Base-by-base conservation (phyloP, 2,797 vertebrate species). In the Urocyon cinereoargenteus region DNA sequence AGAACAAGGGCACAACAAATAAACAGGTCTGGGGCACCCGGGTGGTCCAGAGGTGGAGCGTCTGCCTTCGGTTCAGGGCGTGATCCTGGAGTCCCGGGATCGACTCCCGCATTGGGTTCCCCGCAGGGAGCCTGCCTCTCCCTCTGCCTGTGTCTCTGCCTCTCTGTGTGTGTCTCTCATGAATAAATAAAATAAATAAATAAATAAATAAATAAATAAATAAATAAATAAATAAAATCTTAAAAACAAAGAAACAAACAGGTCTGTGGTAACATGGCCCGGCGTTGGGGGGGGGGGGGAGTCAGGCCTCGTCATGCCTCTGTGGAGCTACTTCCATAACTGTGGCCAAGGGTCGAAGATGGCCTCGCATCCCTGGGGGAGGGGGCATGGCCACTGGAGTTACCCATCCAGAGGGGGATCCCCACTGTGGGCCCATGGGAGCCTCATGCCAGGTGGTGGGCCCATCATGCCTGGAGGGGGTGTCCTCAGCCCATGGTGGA, bases 381-480 rank as follows among this genome's bases (percentile, higher is more conserved):
- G 40, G 40, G 0, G 99, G 99, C 99, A 99, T 99, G 53, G 99
- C 99, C 99, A 99, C 99, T 0, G 99, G 99, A 78, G 99, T 99
- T 0, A 99, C 99, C 45, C 99, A 98, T 86, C 99, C 99, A 7
- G 99, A 45, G 99, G 0, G 99, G 99, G 99, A 99, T 99, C 18
- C 99, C 99, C 99, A 99, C 99, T 0, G 99, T 99, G 16, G 99
- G 99, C 99, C 99, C 99, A 0, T 12, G 34, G 34, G 36, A 14
- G 22, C 36, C 34, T 73, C 70, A 24, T 45, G 70, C 36, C 99
- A 0, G 99, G 99, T 68, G 99, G 99, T 1, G 99, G 99, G 22
- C 99, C 99, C 99, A 99, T 99, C 99, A 99, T 99, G 92, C 99
- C 99, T 98, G 99, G 99, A 97, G 99, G 99, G 0, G 99, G 99